A percentile compares a stretch with the other conserved stretches of the same genome.
phyloP scores from a whole-genome alignment of 2,113 vertebrate species.

The Lophotis ruficrista region DNA sequence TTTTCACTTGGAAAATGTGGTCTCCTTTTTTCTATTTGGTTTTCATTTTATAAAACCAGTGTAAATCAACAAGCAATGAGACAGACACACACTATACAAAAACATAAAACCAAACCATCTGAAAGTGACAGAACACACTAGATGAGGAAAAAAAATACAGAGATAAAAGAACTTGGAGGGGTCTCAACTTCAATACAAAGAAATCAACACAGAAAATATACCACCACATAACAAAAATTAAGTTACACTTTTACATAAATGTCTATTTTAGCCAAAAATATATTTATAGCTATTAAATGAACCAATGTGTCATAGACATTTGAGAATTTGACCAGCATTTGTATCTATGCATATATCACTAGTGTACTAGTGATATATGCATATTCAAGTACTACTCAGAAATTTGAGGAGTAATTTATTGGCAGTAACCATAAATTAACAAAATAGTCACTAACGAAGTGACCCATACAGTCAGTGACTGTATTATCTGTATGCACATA shows the following conservation, averaged over 20 bases:
- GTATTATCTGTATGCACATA: background rate
- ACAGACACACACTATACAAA: slow-evolving; percentile 53
- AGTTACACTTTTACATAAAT: background rate
- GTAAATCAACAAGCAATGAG: slow-evolving; percentile 71
- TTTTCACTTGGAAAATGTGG: slow-evolving; percentile 74
- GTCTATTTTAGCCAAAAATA: background rate
- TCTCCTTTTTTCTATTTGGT: slow-evolving; percentile 77
- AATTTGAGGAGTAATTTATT: background rate
- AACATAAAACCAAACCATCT: slow-evolving; percentile 14
- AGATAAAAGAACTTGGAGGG: background rate
- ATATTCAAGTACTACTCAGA: background rate
- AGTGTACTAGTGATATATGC: no score
- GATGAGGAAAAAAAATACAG: background rate
- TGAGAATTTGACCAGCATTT: background rate
- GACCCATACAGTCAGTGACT: background rate
- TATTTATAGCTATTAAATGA: background rate
- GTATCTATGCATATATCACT: background rate
- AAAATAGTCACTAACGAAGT: background rate
- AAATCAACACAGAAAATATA: background rate
- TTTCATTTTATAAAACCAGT: slow-evolving; percentile 59
- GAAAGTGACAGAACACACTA: background rate
- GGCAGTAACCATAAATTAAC: background rate
- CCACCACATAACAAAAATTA: background rate
- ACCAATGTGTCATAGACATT: background rate
- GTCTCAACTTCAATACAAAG: background rate